Conservation (phyloP, 92 coral and sea anemone genomes). For the Phenganax marumi region DNA sequence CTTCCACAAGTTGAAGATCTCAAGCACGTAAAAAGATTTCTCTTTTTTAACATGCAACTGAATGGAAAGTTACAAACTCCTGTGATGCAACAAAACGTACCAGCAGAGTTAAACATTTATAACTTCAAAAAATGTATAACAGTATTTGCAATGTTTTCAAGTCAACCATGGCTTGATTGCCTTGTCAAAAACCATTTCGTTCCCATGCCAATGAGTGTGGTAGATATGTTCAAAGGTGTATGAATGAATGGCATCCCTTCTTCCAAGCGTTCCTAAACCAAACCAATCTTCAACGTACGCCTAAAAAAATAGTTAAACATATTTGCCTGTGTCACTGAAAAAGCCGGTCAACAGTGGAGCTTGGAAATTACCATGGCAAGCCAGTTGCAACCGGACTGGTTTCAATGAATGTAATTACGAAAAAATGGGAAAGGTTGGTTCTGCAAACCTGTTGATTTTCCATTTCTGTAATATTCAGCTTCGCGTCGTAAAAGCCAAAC, state of each 20-base stretch:
- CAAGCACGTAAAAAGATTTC: too few relatives aligned
- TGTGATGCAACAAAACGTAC: too few relatives aligned
- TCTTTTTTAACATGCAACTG: too few relatives aligned
- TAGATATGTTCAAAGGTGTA: conserved; percentile 67
- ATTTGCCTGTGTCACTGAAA: too few relatives aligned
- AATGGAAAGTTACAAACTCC: too few relatives aligned
- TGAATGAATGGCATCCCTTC: conserved; percentile 68
- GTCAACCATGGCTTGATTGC: conserved; percentile 91
- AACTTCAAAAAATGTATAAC: neutral
- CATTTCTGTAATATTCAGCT: conserved; percentile 60
- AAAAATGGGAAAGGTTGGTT: neutral
- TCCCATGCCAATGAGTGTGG: conserved; percentile 91
- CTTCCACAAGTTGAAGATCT: too few relatives aligned
- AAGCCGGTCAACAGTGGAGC: too few relatives aligned
- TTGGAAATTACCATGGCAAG: too few relatives aligned
- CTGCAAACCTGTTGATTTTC: conserved; percentile 68
- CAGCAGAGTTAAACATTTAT: neutral
- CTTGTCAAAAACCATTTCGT: conserved; percentile 75
- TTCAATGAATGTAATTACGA: too few relatives aligned
- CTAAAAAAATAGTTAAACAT: conserved; percentile 22
- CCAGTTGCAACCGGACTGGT: too few relatives aligned
- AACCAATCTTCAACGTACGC: conserved; percentile 77
- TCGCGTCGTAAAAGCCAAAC: conserved; percentile 73
- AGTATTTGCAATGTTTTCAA: conserved; percentile 4
- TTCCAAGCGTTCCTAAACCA: conserved; percentile 84